phyloP scores from a whole-genome alignment of 2,888 invertebrate species.

The Miltochrista miniata region DNA sequence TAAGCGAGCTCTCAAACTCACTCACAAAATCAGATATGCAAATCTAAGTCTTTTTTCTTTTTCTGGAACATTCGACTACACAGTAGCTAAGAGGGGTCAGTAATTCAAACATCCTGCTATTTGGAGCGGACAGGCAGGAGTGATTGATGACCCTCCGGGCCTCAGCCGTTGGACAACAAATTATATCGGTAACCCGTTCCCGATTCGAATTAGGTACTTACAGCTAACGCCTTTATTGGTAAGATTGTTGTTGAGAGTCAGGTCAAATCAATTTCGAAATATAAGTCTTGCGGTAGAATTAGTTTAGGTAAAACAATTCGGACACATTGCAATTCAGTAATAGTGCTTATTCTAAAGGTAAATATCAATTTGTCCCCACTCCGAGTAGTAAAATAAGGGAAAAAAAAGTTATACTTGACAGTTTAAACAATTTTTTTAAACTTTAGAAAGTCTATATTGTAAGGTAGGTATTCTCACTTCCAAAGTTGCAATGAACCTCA shows the following conservation, averaged over 20 bases:
- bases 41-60: too few species aligned
- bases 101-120: slow-evolving; percentile 36
- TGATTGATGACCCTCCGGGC: slow-evolving; percentile 25
- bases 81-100: slow-evolving; percentile 25
- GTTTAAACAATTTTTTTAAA: too few species aligned
- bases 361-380: too few species aligned
- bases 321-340: too few species aligned
- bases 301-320: too few species aligned
- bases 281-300: too few species aligned
- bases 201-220: slow-evolving; percentile 22
- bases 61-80: background rate
- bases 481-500: background rate
- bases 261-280: too few species aligned
- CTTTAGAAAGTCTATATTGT: too few species aligned
- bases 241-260: too few species aligned
- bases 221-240: slow-evolving; percentile 1
- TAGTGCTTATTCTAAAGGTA: too few species aligned
- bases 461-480: background rate
- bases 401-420: background rate
- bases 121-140: slow-evolving; percentile 18
- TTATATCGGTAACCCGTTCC: slow-evolving; percentile 16
- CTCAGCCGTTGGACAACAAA: slow-evolving; percentile 16
- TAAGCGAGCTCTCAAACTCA: too few species aligned
- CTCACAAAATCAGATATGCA: background rate
- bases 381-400: too few species aligned